Conservation (phyloP, 2,113 vertebrate genomes). For the Melanerpes aurifrons region DNA sequence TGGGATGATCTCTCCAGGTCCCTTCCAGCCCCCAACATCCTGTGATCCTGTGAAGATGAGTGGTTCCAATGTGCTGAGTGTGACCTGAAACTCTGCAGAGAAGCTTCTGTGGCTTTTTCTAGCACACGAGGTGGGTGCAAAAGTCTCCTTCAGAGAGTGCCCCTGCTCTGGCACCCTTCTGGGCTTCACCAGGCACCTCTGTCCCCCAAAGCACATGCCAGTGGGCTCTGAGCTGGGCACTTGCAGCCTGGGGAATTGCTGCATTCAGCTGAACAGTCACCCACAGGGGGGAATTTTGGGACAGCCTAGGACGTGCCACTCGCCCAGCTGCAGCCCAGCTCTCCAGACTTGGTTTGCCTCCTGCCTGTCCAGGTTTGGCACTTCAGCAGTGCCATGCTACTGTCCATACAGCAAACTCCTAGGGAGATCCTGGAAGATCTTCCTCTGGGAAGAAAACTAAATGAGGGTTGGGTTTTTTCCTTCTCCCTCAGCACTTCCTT, state of each 20-base stretch:
- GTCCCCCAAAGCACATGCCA: background rate
- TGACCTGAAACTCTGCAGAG: background rate
- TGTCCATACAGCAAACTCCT: background rate
- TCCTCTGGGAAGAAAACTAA: background rate
- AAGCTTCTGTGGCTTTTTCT: background rate
- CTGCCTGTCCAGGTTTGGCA: background rate
- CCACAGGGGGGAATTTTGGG: background rate
- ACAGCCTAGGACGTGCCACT: background rate
- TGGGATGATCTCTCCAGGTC: too few species aligned
- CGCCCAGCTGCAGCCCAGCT: accelerated
- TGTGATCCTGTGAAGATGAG: background rate
- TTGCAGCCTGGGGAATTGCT: background rate
- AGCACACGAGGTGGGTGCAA: background rate
- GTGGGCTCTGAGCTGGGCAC: accelerated
- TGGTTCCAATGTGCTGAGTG: background rate
- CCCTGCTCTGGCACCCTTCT: background rate
- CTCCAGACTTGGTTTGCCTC: background rate
- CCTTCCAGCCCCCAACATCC: too few species aligned
- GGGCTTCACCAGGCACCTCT: background rate
- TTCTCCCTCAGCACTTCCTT: background rate
- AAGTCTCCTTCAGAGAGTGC: background rate
- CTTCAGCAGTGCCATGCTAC: background rate
- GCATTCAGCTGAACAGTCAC: accelerated
- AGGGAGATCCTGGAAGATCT: background rate
- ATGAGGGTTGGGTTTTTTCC: background rate